Evolutionary conservation across 2,113 vertebrate species (phyloP).

Genomic region (Halichoerus grypus): DNA sequence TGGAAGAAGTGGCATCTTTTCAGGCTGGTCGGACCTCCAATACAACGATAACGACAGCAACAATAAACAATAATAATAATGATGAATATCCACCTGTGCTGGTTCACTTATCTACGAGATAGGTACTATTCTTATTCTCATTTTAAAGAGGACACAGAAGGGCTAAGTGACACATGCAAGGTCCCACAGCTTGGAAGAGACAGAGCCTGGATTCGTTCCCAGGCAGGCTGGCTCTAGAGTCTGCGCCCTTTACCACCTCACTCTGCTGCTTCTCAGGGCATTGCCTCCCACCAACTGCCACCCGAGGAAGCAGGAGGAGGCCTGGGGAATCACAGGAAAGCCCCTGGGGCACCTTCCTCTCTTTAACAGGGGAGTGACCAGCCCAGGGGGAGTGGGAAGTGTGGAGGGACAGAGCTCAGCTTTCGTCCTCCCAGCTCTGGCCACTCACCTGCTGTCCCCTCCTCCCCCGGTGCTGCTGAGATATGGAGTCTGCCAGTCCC

Average conservation of each 20-base stretch:
- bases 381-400: background rate
- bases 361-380: background rate
- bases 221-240: background rate
- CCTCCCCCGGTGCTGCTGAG: rapidly evolving
- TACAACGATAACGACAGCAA: background rate
- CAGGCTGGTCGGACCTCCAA: background rate
- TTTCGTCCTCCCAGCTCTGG: background rate
- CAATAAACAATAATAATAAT: background rate
- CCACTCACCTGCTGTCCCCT: rapidly evolving
- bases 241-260: too few species aligned
- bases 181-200: background rate
- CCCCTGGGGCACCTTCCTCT: background rate
- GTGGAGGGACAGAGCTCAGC: background rate
- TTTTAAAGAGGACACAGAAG: background rate
- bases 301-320: background rate
- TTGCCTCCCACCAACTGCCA: background rate
- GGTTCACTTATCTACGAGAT: background rate
- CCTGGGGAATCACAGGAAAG: background rate
- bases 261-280: background rate
- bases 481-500: background rate
- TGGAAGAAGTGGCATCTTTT: background rate
- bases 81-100: background rate
- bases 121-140: background rate
- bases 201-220: background rate
- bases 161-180: background rate